Evolutionary conservation across 2,888 invertebrate genomes (phyloP), one percentile per base, ranked within the genome.

Genomic region (Apamea anceps): DNA sequence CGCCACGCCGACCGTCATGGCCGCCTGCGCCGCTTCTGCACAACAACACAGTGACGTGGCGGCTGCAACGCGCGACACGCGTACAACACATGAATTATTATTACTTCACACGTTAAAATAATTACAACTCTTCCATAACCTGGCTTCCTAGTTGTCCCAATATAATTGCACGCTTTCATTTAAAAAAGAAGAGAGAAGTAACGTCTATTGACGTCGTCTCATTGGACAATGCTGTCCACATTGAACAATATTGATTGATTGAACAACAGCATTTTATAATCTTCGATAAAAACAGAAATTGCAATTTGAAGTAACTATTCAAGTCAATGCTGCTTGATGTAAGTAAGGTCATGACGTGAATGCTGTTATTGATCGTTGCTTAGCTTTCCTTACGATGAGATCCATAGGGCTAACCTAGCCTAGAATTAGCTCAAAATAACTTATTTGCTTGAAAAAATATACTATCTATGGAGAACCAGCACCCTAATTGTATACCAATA

Each of bases 1-100:
- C 89, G 98, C 96, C 93, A 97, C 97, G 96, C 97, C 98, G 96
- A 97, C 97, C 96, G 97, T 96, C 97, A 97, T 97, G 97, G 97
- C 97, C 96, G 98, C 97, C 94, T 97, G 97, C 93, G 97, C 95
- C 95, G 97, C 97, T 97, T 97, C 97, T 96, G 97, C 92, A 95
- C 94, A 95, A 96, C 94, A 94, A 94, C 94, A 95, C 92, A 94
- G 93, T 94, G 94, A 95, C 93, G 93, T 94, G 88, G 91, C 90
- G 91, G 87, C 90, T 93, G 94, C 91, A 93, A 91, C 90, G 89
- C 88, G 91, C 90, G 89, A 91, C 92, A 93, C 88, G 86, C 87
- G 90, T 89, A 88, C 88, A 89, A 80, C 81, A 81, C 80, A 77
- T 32, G 28, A 79, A 60, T 81, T 73, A 82, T 60, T 70, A 82